A percentile compares a stretch with the other conserved stretches of the same genome.
phyloP scores from a whole-genome alignment of 37 sponge, comb jelly and placozoan genomes.

The Geodia barretti region DNA sequence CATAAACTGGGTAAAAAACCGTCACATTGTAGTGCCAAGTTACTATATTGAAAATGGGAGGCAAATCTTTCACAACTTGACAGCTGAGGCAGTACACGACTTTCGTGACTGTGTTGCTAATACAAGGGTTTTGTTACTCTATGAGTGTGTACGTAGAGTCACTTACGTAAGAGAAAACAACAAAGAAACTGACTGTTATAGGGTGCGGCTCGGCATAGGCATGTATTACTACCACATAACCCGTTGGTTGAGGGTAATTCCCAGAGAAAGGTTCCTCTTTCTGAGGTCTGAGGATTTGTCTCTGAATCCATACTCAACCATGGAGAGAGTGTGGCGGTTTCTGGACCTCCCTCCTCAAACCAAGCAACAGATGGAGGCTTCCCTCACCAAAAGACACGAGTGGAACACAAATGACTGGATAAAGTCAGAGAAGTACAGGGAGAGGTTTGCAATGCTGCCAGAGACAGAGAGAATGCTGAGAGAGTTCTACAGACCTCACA shows the following conservation, averaged over 20 bases:
- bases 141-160: too few relatives aligned
- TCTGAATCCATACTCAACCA: background rate
- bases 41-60: background rate
- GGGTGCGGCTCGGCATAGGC: conserved; percentile 20
- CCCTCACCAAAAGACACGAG: background rate
- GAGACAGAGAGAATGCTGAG: conserved; percentile 7
- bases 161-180: too few relatives aligned
- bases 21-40: background rate
- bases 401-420: conserved; percentile 34
- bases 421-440: conserved; percentile 4
- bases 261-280: conserved; percentile 13
- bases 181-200: conserved; percentile 22
- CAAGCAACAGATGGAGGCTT: background rate
- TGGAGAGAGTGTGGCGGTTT: conserved; percentile 22
- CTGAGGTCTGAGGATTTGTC: conserved; percentile 18
- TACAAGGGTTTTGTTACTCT: too few relatives aligned
- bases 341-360: background rate
- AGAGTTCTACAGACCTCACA: conserved; percentile 42
- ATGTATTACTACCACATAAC: conserved; percentile 39
- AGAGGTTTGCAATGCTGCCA: conserved; percentile 33
- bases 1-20: background rate
- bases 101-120: conserved; percentile 17
- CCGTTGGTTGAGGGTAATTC: conserved; percentile 35
- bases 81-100: background rate
- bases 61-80: conserved; percentile 36